These are phyloP conservation scores for Lacerta agilis DNA, from an alignment of 2,797 vertebrate species.

Conservation along the genomic window DNA sequence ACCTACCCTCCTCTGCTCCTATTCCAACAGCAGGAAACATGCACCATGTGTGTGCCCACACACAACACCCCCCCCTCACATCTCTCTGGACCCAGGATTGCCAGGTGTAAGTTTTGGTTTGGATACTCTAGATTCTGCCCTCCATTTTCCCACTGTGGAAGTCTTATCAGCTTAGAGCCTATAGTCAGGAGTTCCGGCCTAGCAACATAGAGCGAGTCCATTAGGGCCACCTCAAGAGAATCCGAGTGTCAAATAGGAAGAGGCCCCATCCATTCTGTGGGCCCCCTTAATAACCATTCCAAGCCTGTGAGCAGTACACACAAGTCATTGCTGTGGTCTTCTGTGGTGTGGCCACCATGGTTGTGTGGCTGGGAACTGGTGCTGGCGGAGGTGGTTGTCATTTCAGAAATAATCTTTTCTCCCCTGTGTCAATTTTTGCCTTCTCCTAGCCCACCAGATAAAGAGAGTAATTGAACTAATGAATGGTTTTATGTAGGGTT, in stretches of 20 bases:
- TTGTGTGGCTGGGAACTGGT: slow-evolving; percentile 56
- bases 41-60: slow-evolving; percentile 76
- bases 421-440: slow-evolving; percentile 46
- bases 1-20: slow-evolving; percentile 64
- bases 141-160: not conserved
- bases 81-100: not conserved
- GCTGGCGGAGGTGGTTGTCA: slow-evolving; percentile 43
- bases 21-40: slow-evolving; percentile 79
- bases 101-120: not conserved
- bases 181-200: not conserved
- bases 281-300: slow-evolving; percentile 64
- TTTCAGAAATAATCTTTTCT: slow-evolving; percentile 51
- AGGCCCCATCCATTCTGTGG: slow-evolving; percentile 64
- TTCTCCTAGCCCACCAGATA: slow-evolving; percentile 61
- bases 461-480: slow-evolving; percentile 60
- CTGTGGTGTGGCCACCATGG: slow-evolving; percentile 25
- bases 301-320: slow-evolving; percentile 55
- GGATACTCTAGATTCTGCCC: not conserved
- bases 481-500: slow-evolving; percentile 62
- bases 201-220: not conserved
- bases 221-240: slow-evolving; percentile 70
- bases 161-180: not conserved
- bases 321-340: slow-evolving; percentile 55
- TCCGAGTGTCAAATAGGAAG: slow-evolving; percentile 56
- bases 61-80: slow-evolving; percentile 61